Base-by-base conservation (phyloP, 2,888 invertebrate species). In the Magallana nippona region DNA sequence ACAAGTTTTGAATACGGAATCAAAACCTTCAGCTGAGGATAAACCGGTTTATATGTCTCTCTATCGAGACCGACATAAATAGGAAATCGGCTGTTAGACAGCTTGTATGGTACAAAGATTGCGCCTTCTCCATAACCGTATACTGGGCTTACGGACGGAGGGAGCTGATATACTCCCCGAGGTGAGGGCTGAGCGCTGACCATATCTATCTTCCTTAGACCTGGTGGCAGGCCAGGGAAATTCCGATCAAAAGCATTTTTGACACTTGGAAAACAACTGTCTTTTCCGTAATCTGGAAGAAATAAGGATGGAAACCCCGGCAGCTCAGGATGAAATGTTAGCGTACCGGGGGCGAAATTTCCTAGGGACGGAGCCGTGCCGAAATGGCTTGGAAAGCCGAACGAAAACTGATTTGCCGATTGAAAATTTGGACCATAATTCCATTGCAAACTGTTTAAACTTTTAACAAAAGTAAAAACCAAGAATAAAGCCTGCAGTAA, bases 31-130 rank as follows among this genome's bases (percentile, higher is more conserved):
- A 82, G 56, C 63, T 82, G 55, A 2, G 82, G 82, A 60, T 71
- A 82, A 27, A 82, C 19, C 11, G 56, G 71, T 19, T 55, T 32
- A 10, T 55, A 17, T 8, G 71, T 82, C 19, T 71, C 19, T 55
- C 82, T 82, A 17, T 71, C 55, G 27, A 82, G 55, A 10, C 71
- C 71, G 5, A 82, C 71, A 55, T 63, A 71, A 17, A 71, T 82
- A n/a, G 44, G 62, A 11, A 60, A 55, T 15, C 55, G 11, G 11
- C 44, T 32, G 15, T 60, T 60, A 22, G 82, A 71, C 2, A 82
- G 60, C 17, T 55, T 22, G 63, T 71, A 82, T 19, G 82, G 82
- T 5, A 71, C 82, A 71, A 71, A 82, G 19, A 55, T 55, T 11
- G 82, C 77, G 27, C 71, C 71, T 11, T 71, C 27, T 55, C 56